A percentile compares a stretch with the other conserved stretches of the same genome.
phyloP scores from a whole-genome alignment of 2,113 vertebrate genomes.

The Coryphaenoides rupestris region DNA sequence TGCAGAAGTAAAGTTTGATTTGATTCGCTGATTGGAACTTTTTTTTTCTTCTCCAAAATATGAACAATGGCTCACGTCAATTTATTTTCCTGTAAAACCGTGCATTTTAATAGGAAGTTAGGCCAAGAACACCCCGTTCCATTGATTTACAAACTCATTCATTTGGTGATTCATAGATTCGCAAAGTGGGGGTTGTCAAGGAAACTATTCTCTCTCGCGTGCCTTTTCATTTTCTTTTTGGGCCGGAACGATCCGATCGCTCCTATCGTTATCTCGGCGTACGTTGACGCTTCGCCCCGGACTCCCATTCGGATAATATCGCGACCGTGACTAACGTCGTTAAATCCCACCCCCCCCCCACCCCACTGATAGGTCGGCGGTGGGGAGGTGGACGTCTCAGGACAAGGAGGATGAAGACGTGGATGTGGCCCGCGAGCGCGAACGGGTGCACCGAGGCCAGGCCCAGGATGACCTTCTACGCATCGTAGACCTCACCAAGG shows the following conservation, averaged over 20 bases:
- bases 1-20: too few species aligned
- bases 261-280: too few species aligned
- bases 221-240: slow-evolving; percentile 19
- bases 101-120: neutral
- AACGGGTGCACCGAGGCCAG: slow-evolving; percentile 79
- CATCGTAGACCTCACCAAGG: slow-evolving; percentile 92
- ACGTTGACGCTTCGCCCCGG: too few species aligned
- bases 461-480: slow-evolving; percentile 86
- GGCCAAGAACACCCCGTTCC: slow-evolving; percentile 10
- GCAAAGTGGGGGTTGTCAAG: slow-evolving; percentile 34
- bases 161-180: too few species aligned
- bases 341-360: neutral
- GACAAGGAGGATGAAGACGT: slow-evolving; percentile 84
- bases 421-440: slow-evolving; percentile 88
- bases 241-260: slow-evolving; percentile 35
- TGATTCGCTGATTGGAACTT: too few species aligned
- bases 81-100: too few species aligned
- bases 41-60: too few species aligned
- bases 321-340: neutral
- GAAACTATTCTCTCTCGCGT: slow-evolving; percentile 28
- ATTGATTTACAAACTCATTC: too few species aligned
- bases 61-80: too few species aligned
- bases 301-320: neutral
- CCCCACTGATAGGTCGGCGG: slow-evolving; percentile 70
- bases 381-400: slow-evolving; percentile 67